These are phyloP conservation scores for Aplysia californica DNA, from an alignment of 1,140 invertebrate species.

Conservation along the genomic window DNA sequence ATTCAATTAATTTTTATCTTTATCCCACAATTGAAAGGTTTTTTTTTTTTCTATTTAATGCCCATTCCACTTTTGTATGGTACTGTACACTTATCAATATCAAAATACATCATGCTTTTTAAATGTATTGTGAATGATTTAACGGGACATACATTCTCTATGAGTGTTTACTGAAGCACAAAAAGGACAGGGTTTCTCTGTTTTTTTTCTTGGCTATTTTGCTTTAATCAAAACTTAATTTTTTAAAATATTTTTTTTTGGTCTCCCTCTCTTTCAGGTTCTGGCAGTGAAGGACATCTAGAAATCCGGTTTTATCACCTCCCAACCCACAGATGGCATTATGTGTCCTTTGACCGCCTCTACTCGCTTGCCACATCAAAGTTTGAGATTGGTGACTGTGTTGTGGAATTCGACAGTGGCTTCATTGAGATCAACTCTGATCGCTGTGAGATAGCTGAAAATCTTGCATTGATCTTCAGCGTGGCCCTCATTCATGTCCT, in stretches of 20 bases:
- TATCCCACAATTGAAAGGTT: too few species aligned
- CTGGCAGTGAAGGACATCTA: slow-evolving; percentile 48
- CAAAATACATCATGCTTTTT: too few species aligned
- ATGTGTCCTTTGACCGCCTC: slow-evolving; percentile 35
- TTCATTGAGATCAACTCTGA: slow-evolving; percentile 37
- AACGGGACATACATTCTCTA: too few species aligned
- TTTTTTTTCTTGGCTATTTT: not conserved
- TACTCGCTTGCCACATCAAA: slow-evolving; percentile 31
- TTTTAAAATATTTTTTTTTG: too few species aligned
- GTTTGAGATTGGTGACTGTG: slow-evolving; percentile 34
- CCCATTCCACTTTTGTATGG: too few species aligned
- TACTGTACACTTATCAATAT: too few species aligned
- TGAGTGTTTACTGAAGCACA: too few species aligned
- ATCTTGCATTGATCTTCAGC: slow-evolving; percentile 54
- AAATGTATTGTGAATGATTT: too few species aligned
- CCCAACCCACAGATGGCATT: slow-evolving; percentile 37
- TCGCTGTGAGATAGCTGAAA: slow-evolving; percentile 50
- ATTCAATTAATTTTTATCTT: too few species aligned
- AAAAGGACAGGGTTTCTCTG: too few species aligned
- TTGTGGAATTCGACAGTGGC: slow-evolving; percentile 35
- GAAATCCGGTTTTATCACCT: slow-evolving; percentile 50
- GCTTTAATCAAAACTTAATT: not conserved
- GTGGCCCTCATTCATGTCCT: slow-evolving; percentile 59
- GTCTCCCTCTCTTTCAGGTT: too few species aligned
- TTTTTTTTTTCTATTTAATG: too few species aligned